Evolutionary conservation across 2,113 vertebrate genomes (phyloP).

Genomic region (Rhipidura dahli): DNA sequence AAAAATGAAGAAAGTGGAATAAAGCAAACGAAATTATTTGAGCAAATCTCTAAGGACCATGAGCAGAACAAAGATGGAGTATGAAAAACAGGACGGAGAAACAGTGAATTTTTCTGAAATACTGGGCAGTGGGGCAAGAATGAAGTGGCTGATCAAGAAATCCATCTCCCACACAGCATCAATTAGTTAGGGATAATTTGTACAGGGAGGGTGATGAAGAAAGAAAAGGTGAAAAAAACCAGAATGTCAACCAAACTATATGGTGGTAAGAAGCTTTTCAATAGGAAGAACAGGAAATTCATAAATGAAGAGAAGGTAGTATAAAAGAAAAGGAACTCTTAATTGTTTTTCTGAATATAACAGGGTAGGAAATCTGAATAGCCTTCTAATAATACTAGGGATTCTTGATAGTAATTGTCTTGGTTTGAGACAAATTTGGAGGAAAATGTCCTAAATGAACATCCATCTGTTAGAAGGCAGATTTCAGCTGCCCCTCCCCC

Average conservation of each 20-base stretch:
- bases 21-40: neutral
- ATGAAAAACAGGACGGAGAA: neutral
- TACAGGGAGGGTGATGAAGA: neutral
- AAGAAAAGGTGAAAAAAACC: neutral
- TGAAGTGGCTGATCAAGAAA: neutral
- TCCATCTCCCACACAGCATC: neutral
- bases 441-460: too few species aligned
- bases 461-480: too few species aligned
- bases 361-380: neutral
- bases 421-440: too few species aligned
- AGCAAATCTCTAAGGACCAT: neutral
- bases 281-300: neutral
- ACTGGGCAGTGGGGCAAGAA: neutral
- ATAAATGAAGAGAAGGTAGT: neutral
- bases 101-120: neutral
- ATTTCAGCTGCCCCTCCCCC: too few species aligned
- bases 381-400: neutral
- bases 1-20: neutral
- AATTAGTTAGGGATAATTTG: neutral
- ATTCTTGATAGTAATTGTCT: neutral
- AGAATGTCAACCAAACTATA: neutral
- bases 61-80: neutral
- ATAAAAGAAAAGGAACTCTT: neutral
- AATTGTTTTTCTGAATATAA: neutral
- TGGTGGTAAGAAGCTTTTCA: neutral